Evolutionary conservation across 2,888 invertebrate genomes (phyloP), one percentile per base, ranked within the genome.

Genomic region (Cecidostiba fungosa): DNA sequence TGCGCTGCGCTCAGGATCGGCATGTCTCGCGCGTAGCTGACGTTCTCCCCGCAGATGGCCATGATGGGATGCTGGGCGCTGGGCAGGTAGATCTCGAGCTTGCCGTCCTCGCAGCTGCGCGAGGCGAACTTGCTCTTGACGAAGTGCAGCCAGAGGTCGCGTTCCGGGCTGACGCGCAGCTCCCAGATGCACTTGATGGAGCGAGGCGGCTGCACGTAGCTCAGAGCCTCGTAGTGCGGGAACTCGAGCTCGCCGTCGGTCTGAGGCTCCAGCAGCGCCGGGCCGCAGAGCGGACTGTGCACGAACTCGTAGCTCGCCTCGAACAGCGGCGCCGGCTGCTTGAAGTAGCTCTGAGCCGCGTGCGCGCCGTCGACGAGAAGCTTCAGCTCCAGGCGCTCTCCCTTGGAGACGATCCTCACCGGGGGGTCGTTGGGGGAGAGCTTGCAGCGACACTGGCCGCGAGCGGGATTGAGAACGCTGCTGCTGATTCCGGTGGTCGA

Each of bases 231-330:
- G 92, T 97, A 96, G 91, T 96, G 97, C 0, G 98, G 98, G 91
- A 97, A 98, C 43, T 97, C 96, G n/a, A 98, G 96, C 92, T 97
- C 97, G 0, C 97, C 98, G 90, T 98, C 97, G 0, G 97, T 96
- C 0, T 96, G 95, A 0, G 97, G 97, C 10, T 96, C 96, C 74
- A 98, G 93, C 4, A 97, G 95, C 0, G 98, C 96, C 0, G 98
- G 97, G 0, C 98, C 98, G 91, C 98, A 98, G 0, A 98, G 94
- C 0, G 98, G 98, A 0, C 97, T 97, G 89, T 98, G 98, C 0
- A 98, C 97, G 91, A 98, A 98, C 92, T 98, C 97, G 92, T 97
- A 98, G 6, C 95, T 95, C 0, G 98, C 98, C 92, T 97, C 97
- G 91, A 98, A 98, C 5, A 98, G 94, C 0, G 98, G 97, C 54